Conservation (phyloP, 1,140 invertebrate genomes). For the Sitobion miscanthi region DNA sequence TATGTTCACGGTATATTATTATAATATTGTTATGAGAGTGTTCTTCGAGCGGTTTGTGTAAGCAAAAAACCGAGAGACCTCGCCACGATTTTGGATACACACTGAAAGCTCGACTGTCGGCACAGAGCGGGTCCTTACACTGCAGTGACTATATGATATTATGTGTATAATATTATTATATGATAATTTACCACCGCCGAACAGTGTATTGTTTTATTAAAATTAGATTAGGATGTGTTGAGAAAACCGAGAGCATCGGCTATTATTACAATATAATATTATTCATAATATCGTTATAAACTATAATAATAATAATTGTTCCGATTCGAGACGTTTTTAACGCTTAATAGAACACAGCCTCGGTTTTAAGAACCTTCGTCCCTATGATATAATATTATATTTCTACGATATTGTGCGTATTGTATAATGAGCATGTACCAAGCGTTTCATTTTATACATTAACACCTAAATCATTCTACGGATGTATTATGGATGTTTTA, state of each 20-base stretch:
- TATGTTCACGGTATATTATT: not conserved
- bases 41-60: not conserved
- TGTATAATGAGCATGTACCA: too few species aligned
- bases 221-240: not conserved
- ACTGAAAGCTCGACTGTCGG: not conserved
- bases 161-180: not conserved
- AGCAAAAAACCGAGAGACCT: not conserved
- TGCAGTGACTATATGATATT: not conserved
- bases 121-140: not conserved
- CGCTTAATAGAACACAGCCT: not conserved
- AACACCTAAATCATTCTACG: not conserved
- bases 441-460: not conserved
- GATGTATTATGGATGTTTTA: not conserved
- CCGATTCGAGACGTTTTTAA: not conserved
- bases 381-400: not conserved
- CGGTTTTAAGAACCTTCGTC: not conserved
- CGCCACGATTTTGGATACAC: not conserved
- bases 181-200: not conserved
- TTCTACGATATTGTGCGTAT: too few species aligned
- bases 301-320: constrained; percentile 16
- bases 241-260: not conserved
- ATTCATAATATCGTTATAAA: constrained; percentile 12
- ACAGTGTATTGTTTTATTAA: constrained; percentile 3
- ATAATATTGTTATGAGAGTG: not conserved
- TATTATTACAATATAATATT: not conserved